These are phyloP conservation scores for Tetramorium alpestre DNA, from an alignment of 1,140 invertebrate genomes.

Conservation along the genomic window DNA sequence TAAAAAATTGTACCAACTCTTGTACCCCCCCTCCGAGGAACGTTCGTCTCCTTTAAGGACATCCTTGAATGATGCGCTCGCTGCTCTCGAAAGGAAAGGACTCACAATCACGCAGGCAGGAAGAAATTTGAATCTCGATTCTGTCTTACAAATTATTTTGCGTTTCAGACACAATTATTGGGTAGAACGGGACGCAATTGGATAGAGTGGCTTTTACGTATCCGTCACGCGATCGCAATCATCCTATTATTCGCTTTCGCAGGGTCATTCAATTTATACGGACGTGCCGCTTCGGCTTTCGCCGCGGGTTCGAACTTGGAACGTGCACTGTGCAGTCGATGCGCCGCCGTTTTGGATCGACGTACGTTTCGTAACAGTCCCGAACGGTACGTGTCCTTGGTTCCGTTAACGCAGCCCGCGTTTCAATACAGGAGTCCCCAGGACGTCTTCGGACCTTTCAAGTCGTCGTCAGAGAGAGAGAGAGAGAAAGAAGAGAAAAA, in stretches of 20 bases:
- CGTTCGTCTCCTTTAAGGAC: too few relatives aligned
- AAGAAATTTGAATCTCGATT: background rate
- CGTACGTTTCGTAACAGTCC: constrained; percentile 36
- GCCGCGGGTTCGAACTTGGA: background rate
- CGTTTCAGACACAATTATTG: background rate
- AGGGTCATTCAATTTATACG: too few relatives aligned
- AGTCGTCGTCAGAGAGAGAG: background rate
- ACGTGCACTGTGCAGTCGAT: background rate
- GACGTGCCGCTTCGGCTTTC: background rate
- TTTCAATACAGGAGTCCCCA: background rate
- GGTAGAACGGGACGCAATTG: background rate
- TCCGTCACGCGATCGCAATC: background rate
- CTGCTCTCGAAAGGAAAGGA: background rate
- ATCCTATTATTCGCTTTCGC: background rate
- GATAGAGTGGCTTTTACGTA: background rate
- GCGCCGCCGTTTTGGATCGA: background rate
- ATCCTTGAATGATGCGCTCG: background rate
- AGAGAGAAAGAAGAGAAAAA: background rate
- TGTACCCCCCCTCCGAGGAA: too few relatives aligned
- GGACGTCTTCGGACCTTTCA: background rate
- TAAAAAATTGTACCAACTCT: too few relatives aligned
- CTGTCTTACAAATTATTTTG: background rate
- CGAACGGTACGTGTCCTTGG: constrained; percentile 30
- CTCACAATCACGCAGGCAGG: background rate
- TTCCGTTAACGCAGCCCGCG: constrained; percentile 4